A percentile compares a stretch with the other conserved stretches of the same genome.
Evolutionary conservation across 2,113 vertebrate genomes (phyloP).

Genomic region (Rousettus leschenaultii): DNA sequence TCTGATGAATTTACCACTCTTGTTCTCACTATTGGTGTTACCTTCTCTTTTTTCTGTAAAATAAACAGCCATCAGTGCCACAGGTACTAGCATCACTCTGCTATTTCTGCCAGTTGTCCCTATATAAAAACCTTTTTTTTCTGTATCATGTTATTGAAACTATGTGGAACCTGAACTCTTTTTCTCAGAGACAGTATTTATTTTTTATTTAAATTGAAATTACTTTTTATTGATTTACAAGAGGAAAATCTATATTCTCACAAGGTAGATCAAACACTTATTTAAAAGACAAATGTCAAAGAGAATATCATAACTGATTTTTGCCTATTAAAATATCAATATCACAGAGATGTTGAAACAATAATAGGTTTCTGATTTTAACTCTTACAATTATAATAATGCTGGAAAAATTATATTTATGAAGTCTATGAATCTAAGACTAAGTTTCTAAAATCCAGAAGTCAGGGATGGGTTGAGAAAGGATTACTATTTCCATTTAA

Average conservation of each 20-base stretch:
- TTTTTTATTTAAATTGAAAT: not conserved
- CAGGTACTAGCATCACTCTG: rapidly evolving
- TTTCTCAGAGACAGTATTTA: not conserved
- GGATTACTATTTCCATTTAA: not conserved
- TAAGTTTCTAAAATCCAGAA: not conserved
- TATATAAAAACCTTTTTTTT: not conserved
- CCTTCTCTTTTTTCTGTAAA: not conserved
- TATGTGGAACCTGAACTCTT: not conserved
- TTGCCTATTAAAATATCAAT: not conserved
- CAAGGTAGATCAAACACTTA: not conserved
- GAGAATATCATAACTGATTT: not conserved
- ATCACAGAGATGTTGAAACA: not conserved
- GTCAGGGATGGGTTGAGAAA: not conserved
- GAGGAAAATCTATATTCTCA: not conserved
- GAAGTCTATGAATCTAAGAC: not conserved
- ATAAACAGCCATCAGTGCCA: not conserved
- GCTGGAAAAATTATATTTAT: not conserved
- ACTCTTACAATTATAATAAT: not conserved
- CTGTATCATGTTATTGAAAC: not conserved
- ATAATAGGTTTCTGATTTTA: not conserved
- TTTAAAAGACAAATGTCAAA: not conserved
- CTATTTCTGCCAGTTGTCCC: not conserved
- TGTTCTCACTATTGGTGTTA: not conserved
- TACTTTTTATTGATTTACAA: not conserved
- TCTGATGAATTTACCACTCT: not conserved